A percentile compares a stretch with the other conserved stretches of the same genome.
Conservation (phyloP, 2,797 vertebrate species). For the Coracias cyanogaster region DNA sequence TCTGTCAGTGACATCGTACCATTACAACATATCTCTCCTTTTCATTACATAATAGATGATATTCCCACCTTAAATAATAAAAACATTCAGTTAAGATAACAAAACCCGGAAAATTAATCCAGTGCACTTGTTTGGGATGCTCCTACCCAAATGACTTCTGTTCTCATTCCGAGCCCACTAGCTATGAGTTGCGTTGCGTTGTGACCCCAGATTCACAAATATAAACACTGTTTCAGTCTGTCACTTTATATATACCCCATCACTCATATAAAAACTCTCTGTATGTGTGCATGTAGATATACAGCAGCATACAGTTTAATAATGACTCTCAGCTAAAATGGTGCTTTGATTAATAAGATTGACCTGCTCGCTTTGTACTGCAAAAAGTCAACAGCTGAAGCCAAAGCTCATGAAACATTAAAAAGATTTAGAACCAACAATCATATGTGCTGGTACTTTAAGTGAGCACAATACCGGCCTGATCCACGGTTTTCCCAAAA, state of each 20-base stretch:
- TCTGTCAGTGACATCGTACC: not conserved
- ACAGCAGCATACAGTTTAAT: not conserved
- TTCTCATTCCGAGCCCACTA: slow-evolving; percentile 19
- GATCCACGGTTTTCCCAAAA: slow-evolving; percentile 37
- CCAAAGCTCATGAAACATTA: not conserved
- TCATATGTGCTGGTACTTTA: not conserved
- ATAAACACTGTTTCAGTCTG: slow-evolving; percentile 31
- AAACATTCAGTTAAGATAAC: not conserved
- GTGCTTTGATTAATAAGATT: not conserved
- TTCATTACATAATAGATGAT: not conserved
- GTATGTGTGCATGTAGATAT: not conserved
- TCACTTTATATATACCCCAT: not conserved
- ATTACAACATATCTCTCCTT: not conserved
- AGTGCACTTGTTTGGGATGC: not conserved
- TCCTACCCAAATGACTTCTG: not conserved
- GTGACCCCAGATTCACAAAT: not conserved
- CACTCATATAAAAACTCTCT: not conserved
- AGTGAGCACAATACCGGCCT: not conserved
- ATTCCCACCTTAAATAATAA: not conserved
- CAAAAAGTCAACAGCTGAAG: slow-evolving; percentile 4
- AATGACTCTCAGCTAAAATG: not conserved
- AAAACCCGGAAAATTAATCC: not conserved
- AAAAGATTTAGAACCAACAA: not conserved
- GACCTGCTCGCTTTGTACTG: not conserved
- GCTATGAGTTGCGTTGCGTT: slow-evolving; percentile 21